A percentile compares a stretch with the other conserved stretches of the same genome.
These are phyloP conservation scores for Naso thynnoides DNA, from an alignment of 2,797 vertebrate species.

Conservation along the genomic window DNA sequence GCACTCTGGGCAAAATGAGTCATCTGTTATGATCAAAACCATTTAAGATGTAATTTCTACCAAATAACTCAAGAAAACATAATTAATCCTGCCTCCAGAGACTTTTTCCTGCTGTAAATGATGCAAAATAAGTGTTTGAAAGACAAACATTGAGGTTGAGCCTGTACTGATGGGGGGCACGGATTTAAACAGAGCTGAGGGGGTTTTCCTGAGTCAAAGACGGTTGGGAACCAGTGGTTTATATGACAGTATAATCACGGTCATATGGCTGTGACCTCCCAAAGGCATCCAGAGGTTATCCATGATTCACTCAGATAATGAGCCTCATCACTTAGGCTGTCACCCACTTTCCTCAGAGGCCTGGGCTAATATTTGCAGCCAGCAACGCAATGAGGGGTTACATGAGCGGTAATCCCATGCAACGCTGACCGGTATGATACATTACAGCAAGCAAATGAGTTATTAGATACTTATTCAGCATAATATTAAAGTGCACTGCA, in stretches of 20 bases:
- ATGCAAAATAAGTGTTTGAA: constrained; percentile 54
- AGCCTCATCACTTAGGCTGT: constrained; percentile 79
- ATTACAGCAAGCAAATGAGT: constrained; percentile 43
- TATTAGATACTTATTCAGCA: constrained; percentile 47
- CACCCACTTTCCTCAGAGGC: constrained; percentile 67
- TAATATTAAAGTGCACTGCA: constrained; percentile 20
- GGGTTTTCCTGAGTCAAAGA: constrained; percentile 53
- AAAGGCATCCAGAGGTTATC: constrained; percentile 74
- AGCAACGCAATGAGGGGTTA: constrained; percentile 42
- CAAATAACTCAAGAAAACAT: constrained; percentile 60
- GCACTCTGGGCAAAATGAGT: constrained; percentile 53
- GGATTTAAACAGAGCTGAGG: constrained; percentile 48
- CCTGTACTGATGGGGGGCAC: constrained; percentile 29
- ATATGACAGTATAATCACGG: constrained; percentile 75
- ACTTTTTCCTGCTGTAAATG: constrained; percentile 41
- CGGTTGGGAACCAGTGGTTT: constrained; percentile 69
- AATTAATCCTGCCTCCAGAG: constrained; percentile 59
- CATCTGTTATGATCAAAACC: constrained; percentile 63
- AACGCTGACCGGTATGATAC: constrained; percentile 43
- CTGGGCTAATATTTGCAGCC: constrained; percentile 61
- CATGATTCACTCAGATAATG: constrained; percentile 79
- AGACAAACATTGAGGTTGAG: constrained; percentile 62
- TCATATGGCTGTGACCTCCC: constrained; percentile 69
- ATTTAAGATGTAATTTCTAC: constrained; percentile 57
- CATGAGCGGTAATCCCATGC: constrained; percentile 56